Percentiles rank a stretch among this genome's conserved stretches.
Conservation (phyloP, 2,888 invertebrate genomes). For the Synanthedon vespiformis region DNA sequence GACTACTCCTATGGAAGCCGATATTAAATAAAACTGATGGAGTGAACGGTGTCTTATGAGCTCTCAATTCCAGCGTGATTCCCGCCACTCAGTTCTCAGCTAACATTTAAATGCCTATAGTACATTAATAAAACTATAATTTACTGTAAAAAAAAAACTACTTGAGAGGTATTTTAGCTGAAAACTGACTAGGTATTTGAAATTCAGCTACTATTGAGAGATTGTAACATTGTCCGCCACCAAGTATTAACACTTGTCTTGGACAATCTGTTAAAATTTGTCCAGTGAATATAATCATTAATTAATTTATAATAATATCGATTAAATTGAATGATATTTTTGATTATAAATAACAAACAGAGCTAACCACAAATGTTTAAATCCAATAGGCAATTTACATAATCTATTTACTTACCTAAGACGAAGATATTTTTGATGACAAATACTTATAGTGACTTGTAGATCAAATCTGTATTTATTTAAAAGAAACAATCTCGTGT, state of each 20-base stretch:
- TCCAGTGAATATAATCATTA: background rate
- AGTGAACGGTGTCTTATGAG: too few relatives aligned
- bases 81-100: too few relatives aligned
- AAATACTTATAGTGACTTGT: background rate
- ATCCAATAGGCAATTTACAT: background rate
- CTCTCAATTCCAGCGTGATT: too few relatives aligned
- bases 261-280: background rate
- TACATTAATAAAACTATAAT: too few relatives aligned
- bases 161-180: too few relatives aligned
- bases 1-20: slow-evolving; percentile 20
- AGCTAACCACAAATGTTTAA: background rate
- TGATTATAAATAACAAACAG: background rate
- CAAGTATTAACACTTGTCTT: background rate
- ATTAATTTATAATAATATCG: background rate
- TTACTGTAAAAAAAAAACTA: too few relatives aligned
- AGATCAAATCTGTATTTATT: background rate
- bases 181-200: too few relatives aligned
- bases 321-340: background rate
- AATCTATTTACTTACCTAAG: background rate
- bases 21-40: too few relatives aligned
- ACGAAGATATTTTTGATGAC: background rate
- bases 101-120: too few relatives aligned
- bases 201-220: too few relatives aligned
- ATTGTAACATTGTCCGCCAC: too few relatives aligned
- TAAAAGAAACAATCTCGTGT: slow-evolving; percentile 25